Evolutionary conservation across 64 coral and sea anemone species (phyloP).

Genomic region (Pocillopora damicornis): DNA sequence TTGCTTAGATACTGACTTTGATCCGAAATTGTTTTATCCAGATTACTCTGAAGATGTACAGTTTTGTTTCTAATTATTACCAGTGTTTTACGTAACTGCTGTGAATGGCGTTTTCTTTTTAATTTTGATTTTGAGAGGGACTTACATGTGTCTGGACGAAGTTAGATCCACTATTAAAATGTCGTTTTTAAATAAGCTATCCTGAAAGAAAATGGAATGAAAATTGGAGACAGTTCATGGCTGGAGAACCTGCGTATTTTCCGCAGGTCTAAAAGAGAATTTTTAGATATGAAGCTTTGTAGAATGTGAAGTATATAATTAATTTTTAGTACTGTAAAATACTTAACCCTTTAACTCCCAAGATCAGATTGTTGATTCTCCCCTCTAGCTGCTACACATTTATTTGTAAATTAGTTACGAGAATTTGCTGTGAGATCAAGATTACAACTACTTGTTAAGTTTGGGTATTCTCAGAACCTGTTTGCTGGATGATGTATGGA

Average conservation of each 20-base stretch:
- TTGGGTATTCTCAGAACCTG: too few species aligned
- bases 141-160: neutral
- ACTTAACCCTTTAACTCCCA: neutral
- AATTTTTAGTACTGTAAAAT: conserved; percentile 17
- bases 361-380: too few species aligned
- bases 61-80: neutral
- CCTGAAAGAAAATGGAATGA: neutral
- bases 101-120: neutral
- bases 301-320: neutral
- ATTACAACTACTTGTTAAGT: too few species aligned
- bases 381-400: too few species aligned
- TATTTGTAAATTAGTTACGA: too few species aligned
- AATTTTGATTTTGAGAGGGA: neutral
- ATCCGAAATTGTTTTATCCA: neutral
- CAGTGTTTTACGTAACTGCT: neutral
- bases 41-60: neutral
- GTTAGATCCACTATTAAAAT: too few species aligned
- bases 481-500: too few species aligned
- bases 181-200: too few species aligned
- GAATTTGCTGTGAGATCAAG: too few species aligned
- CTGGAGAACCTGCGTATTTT: neutral
- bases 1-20: too few species aligned
- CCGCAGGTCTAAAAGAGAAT: neutral
- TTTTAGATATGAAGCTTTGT: conserved; percentile 33
- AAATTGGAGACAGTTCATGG: neutral